Base-by-base conservation (phyloP, 2,888 invertebrate species). In the Apantesis nais region DNA sequence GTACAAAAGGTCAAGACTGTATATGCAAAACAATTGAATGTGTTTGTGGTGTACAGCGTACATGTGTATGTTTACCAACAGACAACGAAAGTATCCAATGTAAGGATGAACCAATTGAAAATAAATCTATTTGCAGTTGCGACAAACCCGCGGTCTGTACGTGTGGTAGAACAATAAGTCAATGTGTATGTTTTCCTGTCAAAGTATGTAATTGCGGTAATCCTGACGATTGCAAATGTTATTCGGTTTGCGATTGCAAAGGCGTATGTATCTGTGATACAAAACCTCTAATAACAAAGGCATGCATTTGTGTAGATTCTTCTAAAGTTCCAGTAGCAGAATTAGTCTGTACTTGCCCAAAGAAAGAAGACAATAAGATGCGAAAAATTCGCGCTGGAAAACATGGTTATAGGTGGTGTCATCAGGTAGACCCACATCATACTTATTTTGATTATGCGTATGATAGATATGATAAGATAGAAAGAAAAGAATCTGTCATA, bases 401-500 rank as follows among this genome's bases (percentile, higher is more conserved):
- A 84, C 86, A 93, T 52, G 93, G 92, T 2, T 93, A 91, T 78
- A 86, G 92, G 63, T 94, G 93, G 94, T 94, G 95, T 74, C 89
- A 89, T 62, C 91, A 92, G 62, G 89, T 94, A 12, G 92, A 94
- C 81, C 91, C 95, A 7, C 83, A 83, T 19, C 94, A 95, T 73
- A 94, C 92, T 0, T 95, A 82, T 83, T 95, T 95, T 82, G 93
- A 91, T 77, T 95, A 88, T 72, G 91, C 86, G 4, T 95, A 94
- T 77, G 89, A 82, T 12, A 89, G 86, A 80, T 91, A 91, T 75
- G 89, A 92, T 62, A 91, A 90, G 78, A 86, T 94, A 74, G 79
- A 81, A 37, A 72, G 84, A 65, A 87, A 89, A 75, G 81, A 85
- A 48, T 78, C 86, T 72, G 85, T 84, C 58, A 71, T 73, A 31